Evolutionary conservation across 2,113 vertebrate genomes (phyloP), one percentile per base, ranked within the genome.

Genomic region (Corapipo altera): DNA sequence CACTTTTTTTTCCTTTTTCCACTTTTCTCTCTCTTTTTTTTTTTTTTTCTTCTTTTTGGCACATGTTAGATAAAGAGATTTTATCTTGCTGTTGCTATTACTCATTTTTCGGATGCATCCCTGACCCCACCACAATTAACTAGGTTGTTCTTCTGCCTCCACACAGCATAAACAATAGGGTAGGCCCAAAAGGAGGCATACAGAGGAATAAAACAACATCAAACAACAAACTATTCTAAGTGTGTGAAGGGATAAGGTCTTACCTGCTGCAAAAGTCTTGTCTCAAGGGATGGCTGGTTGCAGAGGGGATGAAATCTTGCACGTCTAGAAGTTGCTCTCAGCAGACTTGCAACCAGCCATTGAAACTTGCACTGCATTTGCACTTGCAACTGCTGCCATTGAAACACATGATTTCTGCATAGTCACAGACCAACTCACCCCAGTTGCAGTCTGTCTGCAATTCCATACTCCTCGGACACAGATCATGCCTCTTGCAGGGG

Each of bases 371-470:
- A 41, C 39, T 41, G 39, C 39, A 41, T 12, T 41, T 41, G 39
- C 39, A 41, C 39, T 41, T 41, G 11, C 39, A 41, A 19, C n/a
- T 12, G 15, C 21, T 24, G 71, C 19, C 30, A 48, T 2, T n/a
- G 65, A 33, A 77, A 48, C 33, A 15, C 7, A 0, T 0, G 4
- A 17, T 27, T 59, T 55, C 35, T 61, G 30, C 3, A 5, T 2
- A 19, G 9, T 8, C 24, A 32, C 0, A 20, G 43, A 65, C 21
- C n/a, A 74, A 3, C 51, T 71, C 78, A 78, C 10, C 5, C 37
- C 24, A 24, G 11, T 4, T 58, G n/a, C 61, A 75, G 41, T 22
- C 52, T 2, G 5, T 19, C 62, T 82, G 9, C 28, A 57, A 16
- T n/a, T 72, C 65, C 64, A 20, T 1, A 2, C 5, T 61, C 39